Conservation (phyloP, 2,113 vertebrate species). For the Chaetops frenatus region DNA sequence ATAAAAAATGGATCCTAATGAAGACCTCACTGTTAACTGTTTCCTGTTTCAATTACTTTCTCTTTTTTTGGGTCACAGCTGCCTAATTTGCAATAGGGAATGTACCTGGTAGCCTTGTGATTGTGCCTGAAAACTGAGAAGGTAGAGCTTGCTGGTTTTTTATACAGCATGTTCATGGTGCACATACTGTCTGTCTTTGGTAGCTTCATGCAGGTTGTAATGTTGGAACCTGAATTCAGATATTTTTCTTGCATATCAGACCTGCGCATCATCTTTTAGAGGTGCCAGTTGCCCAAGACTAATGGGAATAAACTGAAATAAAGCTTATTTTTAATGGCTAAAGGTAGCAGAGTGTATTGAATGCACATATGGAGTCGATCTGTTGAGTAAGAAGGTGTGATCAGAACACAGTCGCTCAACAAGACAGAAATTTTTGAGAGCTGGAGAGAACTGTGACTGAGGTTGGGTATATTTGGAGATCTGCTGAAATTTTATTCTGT, state of each 20-base stretch:
- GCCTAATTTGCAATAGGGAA: not conserved
- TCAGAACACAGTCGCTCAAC: slow-evolving; percentile 33
- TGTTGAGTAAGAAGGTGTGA: slow-evolving; percentile 61
- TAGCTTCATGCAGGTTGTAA: not conserved
- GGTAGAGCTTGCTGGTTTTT: not conserved
- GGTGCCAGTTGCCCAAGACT: not conserved
- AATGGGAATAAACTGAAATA: not conserved
- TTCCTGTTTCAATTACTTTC: not conserved
- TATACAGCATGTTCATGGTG: not conserved
- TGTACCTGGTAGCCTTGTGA: not conserved
- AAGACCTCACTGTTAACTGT: not conserved
- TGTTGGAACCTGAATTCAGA: not conserved
- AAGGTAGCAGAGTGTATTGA: slow-evolving; percentile 1
- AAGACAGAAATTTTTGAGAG: slow-evolving; percentile 8
- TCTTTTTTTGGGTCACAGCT: not conserved
- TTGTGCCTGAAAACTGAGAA: not conserved
- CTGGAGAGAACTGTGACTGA: not conserved
- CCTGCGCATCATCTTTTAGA: not conserved
- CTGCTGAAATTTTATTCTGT: not conserved
- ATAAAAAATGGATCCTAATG: not conserved
- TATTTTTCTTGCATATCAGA: not conserved
- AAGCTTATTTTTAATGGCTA: slow-evolving; percentile 35
- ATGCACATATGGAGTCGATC: slow-evolving; percentile 48
- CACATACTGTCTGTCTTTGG: not conserved
- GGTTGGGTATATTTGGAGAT: slow-evolving; percentile 37